These are phyloP conservation scores for Microtus richardsoni DNA, from an alignment of 2,113 vertebrate genomes.

Conservation along the genomic window DNA sequence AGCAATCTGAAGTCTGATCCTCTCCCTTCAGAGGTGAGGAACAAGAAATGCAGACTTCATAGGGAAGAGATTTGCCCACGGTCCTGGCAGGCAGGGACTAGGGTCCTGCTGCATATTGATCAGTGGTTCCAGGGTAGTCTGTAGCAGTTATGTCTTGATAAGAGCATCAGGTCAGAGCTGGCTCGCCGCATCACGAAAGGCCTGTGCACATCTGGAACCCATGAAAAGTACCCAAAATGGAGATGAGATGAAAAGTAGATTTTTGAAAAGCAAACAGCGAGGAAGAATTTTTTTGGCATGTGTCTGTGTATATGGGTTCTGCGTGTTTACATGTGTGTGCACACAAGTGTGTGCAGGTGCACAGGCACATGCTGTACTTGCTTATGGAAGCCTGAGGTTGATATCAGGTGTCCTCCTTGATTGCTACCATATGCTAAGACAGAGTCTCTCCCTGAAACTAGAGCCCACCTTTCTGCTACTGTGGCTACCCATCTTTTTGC, in stretches of 20 bases:
- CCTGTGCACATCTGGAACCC: neutral
- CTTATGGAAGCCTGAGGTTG: neutral
- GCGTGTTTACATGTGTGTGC: neutral
- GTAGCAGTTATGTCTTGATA: neutral
- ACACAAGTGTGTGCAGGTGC: neutral
- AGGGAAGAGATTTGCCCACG: neutral
- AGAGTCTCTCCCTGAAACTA: neutral
- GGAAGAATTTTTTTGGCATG: neutral
- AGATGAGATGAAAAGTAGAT: slow-evolving; percentile 20
- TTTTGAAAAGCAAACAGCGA: slow-evolving; percentile 18
- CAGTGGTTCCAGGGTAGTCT: neutral
- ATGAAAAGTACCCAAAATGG: neutral
- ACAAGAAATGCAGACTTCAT: neutral
- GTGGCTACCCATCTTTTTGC: neutral
- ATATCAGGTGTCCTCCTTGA: neutral
- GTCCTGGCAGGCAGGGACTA: neutral
- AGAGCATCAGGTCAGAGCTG: neutral
- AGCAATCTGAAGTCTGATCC: neutral
- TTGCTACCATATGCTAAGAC: neutral
- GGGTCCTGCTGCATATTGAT: neutral
- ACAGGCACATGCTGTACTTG: neutral
- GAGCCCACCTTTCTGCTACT: neutral
- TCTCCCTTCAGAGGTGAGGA: neutral
- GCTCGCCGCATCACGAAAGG: neutral
- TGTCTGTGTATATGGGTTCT: neutral